Conservation (phyloP, 2,113 vertebrate species). For the Siniperca chuatsi region DNA sequence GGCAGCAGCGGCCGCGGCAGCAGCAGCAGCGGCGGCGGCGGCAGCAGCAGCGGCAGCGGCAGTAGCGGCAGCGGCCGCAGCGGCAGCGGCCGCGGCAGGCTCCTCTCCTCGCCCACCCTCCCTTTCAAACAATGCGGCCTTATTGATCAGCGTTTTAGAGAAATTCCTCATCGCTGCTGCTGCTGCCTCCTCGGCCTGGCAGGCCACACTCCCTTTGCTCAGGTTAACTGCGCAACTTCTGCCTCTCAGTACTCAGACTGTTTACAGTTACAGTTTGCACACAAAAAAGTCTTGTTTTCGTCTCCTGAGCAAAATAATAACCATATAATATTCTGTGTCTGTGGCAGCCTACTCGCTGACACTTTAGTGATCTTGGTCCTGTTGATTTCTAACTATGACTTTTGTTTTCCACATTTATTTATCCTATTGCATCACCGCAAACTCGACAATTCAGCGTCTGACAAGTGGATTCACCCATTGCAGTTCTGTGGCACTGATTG, state of each 20-base stretch:
- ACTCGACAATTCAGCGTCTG: neutral
- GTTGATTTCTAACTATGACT: neutral
- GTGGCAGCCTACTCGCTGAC: no score
- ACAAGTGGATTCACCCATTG: neutral
- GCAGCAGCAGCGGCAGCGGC: neutral
- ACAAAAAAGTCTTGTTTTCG: neutral
- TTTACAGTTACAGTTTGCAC: neutral
- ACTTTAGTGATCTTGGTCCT: neutral
- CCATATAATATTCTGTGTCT: neutral
- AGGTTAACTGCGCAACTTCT: conserved; percentile 41
- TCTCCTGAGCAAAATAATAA: neutral
- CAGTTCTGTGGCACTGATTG: neutral
- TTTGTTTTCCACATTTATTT: neutral
- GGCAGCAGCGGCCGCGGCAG: neutral
- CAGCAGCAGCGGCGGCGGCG: neutral
- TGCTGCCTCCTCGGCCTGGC: conserved; percentile 12
- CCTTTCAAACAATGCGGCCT: conserved; percentile 65
- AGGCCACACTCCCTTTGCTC: neutral
- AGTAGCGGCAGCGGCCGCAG: neutral
- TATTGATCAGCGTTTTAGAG: conserved; percentile 57
- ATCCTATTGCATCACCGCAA: neutral
- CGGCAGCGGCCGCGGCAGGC: neutral
- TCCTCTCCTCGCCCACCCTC: conserved; percentile 63
- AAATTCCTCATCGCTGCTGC: conserved; percentile 34
- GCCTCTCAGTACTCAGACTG: neutral